Percentiles rank a stretch among this genome's conserved stretches.
Evolutionary conservation across 92 coral and sea anemone genomes (phyloP).

Genomic region (Desmophyllum pertusum): DNA sequence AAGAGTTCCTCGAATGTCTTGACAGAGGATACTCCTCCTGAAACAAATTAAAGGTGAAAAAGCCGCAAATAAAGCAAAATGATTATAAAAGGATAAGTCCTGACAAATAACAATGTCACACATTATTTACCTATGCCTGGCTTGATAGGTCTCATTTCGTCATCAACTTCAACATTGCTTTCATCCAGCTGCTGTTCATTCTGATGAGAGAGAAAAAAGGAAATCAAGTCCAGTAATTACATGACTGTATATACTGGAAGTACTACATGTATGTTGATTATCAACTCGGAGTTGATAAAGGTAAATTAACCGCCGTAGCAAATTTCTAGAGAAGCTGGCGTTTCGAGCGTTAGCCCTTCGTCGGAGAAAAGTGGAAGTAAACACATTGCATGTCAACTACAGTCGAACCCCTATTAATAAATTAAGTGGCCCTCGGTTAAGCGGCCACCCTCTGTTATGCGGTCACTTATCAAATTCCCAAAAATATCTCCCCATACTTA

Average conservation of each 20-base stretch:
- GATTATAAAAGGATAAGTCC: neutral
- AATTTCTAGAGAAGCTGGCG: no score
- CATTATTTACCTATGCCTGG: conserved; percentile 77
- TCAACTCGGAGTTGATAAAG: no score
- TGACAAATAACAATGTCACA: neutral
- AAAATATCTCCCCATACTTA: no score
- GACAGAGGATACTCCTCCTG: conserved; percentile 42
- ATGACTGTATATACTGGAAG: neutral
- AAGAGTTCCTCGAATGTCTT: conserved; percentile 87
- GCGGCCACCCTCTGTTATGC: no score
- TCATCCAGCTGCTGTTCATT: neutral
- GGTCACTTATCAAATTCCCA: no score
- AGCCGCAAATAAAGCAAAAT: neutral
- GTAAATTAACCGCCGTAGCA: no score
- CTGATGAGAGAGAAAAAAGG: neutral
- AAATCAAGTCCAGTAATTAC: neutral
- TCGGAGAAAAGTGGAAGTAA: no score
- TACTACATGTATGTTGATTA: no score
- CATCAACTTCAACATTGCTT: conserved; percentile 24
- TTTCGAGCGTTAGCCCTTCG: no score
- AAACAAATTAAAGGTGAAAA: neutral
- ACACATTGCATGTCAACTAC: no score
- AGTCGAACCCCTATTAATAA: no score
- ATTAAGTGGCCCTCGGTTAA: no score
- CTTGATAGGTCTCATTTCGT: conserved; percentile 80